Base-by-base conservation (phyloP, 2,888 invertebrate species). In the Lasioglossum malachurum region DNA sequence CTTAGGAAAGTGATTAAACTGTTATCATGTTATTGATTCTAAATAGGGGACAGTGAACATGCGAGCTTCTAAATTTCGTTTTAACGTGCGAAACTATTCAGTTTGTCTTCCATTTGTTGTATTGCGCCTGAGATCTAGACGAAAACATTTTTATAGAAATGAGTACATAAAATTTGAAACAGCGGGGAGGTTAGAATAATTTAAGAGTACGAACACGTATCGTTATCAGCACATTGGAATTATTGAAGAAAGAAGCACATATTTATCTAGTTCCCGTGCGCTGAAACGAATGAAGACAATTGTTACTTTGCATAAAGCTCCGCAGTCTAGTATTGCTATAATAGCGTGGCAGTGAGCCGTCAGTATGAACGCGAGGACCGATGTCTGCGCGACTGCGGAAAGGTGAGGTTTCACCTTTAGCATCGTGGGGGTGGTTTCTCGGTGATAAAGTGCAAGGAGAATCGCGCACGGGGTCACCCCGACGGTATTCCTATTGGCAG, bases 401-500 rank as follows among this genome's bases (percentile, higher is more conserved):
- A 88, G 86, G 80, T 82, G 80, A 84, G 82, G 82, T 69, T 81
- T 78, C 84, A 87, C 87, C 88, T 83, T 80, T 69, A 72, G 77
- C 79, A 49, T 75, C 78, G 74, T 80, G 77, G 89, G 90, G 92
- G 90, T 90, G 89, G 90, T 82, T 91, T 91, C 90, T 87, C 85
- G 75, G 82, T 88, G 88, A 89, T 90, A 92, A 93, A 93, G 91
- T 90, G 91, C 86, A 92, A 92, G 92, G 92, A 93, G 91, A 90
- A 92, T 92, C 87, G 92, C 92, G 92, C 92, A 92, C 91, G 90
- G 91, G 92, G 92, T 93, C 92, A 93, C 89, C 89, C 90, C 91
- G 88, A 78, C 91, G 87, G 80, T 89, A 83, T 90, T 93, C 93
- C 93, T 93, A 94, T 94, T 94, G 94, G 94, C 91, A 93, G 94